Percentiles rank a stretch among this genome's conserved stretches.
phyloP scores from a whole-genome alignment of 92 coral and sea anemone genomes.

The Epizoanthus illoricatus region DNA sequence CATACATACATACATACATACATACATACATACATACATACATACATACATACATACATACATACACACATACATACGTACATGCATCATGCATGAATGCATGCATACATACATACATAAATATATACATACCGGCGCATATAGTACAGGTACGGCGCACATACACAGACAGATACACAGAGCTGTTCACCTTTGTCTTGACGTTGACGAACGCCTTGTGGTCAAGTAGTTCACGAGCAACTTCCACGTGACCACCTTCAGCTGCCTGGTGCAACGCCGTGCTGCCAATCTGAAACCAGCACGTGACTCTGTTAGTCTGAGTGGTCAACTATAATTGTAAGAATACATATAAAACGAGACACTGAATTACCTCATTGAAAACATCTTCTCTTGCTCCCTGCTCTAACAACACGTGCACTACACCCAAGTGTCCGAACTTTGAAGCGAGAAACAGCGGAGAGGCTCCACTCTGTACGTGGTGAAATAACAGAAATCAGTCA shows the following conservation, averaged over 20 bases:
- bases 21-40: too few species aligned
- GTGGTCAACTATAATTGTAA: background rate
- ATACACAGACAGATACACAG: background rate
- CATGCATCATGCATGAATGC: too few species aligned
- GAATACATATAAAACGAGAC: background rate
- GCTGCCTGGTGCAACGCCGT: constrained; percentile 92
- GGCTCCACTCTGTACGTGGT: constrained; percentile 61
- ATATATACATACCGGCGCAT: too few species aligned
- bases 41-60: too few species aligned
- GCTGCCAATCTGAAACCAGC: constrained; percentile 67
- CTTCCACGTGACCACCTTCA: constrained; percentile 86
- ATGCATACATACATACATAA: too few species aligned
- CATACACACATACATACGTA: too few species aligned
- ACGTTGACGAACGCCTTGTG: constrained; percentile 84
- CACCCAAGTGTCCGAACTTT: constrained; percentile 79
- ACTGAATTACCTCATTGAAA: constrained; percentile 72
- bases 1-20: too few species aligned
- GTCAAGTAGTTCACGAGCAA: constrained; percentile 75
- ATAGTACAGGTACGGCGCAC: too few species aligned
- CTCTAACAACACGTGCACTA: constrained; percentile 70
- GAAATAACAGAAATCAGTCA: background rate
- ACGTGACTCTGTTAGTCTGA: background rate
- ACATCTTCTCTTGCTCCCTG: constrained; percentile 89
- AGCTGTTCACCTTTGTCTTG: constrained; percentile 74
- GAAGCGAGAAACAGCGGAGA: constrained; percentile 90